A percentile compares a stretch with the other conserved stretches of the same genome.
These are phyloP conservation scores for Tympanoctomys barrerae DNA, from an alignment of 2,797 vertebrate genomes.

Conservation along the genomic window DNA sequence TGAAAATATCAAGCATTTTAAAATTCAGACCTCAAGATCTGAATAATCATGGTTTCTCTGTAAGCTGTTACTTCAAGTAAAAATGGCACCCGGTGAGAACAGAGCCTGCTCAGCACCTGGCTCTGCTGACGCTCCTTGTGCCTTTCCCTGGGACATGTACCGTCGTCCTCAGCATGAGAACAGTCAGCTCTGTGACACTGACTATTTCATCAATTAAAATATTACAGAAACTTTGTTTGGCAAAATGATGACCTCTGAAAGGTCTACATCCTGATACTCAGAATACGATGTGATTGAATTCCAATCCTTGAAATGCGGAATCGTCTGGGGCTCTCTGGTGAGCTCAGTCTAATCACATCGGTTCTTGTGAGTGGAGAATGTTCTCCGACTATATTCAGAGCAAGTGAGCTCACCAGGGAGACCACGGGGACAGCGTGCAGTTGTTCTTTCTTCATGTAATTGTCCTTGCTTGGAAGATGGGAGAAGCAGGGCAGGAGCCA, in stretches of 20 bases:
- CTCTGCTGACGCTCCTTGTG: not conserved
- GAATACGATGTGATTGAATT: not conserved
- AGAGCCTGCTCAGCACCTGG: not conserved
- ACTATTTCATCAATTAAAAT: not conserved
- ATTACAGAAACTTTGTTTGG: not conserved
- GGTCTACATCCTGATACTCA: not conserved
- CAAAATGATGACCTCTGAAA: not conserved
- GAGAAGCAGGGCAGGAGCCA: not conserved
- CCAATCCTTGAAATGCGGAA: not conserved
- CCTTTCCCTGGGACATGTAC: not conserved
- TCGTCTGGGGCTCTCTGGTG: not conserved
- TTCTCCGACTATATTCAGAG: not conserved
- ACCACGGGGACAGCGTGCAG: not conserved
- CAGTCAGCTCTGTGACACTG: no score
- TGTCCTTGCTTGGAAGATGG: not conserved
- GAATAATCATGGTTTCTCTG: not conserved
- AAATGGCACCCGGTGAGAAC: not conserved
- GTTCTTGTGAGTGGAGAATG: not conserved
- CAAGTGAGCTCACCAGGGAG: not conserved
- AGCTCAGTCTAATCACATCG: not conserved
- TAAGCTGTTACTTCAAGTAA: not conserved
- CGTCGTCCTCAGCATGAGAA: no score
- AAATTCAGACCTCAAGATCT: not conserved
- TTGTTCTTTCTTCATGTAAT: not conserved
- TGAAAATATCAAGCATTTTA: not conserved